Conservation (phyloP, 2,888 invertebrate species). For the Tenthredo amoena region DNA sequence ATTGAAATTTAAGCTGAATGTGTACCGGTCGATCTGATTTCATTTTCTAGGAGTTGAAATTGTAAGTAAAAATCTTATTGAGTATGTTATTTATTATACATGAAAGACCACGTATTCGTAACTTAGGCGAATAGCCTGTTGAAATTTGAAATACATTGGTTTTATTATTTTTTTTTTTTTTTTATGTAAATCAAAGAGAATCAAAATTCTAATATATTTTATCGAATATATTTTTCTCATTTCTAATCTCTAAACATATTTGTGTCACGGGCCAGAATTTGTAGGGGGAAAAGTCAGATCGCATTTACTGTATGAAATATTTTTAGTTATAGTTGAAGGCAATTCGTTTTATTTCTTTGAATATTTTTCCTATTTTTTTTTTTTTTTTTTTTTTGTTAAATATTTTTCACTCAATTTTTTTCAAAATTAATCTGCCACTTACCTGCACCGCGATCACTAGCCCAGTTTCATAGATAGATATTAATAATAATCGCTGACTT, state of each 20-base stretch:
- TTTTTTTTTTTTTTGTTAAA: background rate
- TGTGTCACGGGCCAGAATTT: background rate
- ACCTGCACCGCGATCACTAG: conserved; percentile 9
- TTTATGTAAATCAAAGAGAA: conserved; percentile 55
- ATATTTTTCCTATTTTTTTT: no score
- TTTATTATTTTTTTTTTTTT: conserved; percentile 24
- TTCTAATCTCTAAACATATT: background rate
- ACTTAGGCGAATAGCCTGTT: background rate
- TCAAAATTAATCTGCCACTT: background rate
- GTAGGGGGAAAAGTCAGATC: background rate
- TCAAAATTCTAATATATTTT: conserved; percentile 68
- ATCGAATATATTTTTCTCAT: conserved; percentile 23
- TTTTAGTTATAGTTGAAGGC: background rate
- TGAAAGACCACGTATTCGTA: background rate
- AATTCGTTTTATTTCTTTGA: background rate
- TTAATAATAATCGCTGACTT: conserved; percentile 10
- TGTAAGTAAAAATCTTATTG: background rate
- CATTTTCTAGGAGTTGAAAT: background rate
- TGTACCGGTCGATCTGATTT: background rate
- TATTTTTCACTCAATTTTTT: background rate
- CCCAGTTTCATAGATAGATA: background rate
- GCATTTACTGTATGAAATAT: background rate
- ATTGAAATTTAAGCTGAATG: background rate
- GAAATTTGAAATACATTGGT: background rate
- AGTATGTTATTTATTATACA: conserved; percentile 39